Evolutionary conservation across 2,797 vertebrate species (phyloP).

Genomic region (Sardinella longiceps): DNA sequence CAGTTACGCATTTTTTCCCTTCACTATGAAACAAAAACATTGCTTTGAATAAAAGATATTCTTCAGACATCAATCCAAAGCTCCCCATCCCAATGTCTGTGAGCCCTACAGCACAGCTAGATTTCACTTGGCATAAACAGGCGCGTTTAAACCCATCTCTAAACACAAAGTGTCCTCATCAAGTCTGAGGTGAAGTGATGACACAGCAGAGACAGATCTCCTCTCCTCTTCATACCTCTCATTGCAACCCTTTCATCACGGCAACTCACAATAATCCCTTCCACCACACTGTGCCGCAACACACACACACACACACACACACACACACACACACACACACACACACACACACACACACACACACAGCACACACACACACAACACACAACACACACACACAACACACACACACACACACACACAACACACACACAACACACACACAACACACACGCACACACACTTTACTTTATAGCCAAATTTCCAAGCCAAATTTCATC

Average conservation of each 20-base stretch:
- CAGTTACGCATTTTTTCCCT: not conserved
- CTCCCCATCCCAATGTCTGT: not conserved
- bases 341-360: not conserved
- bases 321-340: conserved; percentile 19
- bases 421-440: conserved; percentile 25
- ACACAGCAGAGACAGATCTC: conserved; percentile 7
- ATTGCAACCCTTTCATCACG: conserved; percentile 31
- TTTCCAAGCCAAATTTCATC: conserved; percentile 46
- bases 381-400: not conserved
- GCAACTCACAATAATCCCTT: conserved; percentile 14
- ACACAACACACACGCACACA: not conserved
- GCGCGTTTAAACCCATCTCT: not conserved
- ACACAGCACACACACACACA: not conserved
- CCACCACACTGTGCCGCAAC: not conserved
- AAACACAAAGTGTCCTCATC: conserved; percentile 11
- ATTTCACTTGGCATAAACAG: not conserved
- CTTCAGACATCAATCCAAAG: not conserved
- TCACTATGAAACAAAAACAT: not conserved
- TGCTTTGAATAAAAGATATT: not conserved
- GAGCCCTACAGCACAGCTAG: not conserved
- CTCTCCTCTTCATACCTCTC: conserved; percentile 12
- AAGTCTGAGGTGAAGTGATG: not conserved
- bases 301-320: not conserved
- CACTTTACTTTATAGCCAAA: too few species aligned
- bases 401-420: not conserved